Evolutionary conservation across 1,140 invertebrate genomes (phyloP), one percentile per base, ranked within the genome.

Genomic region (Nasonia longicornis): DNA sequence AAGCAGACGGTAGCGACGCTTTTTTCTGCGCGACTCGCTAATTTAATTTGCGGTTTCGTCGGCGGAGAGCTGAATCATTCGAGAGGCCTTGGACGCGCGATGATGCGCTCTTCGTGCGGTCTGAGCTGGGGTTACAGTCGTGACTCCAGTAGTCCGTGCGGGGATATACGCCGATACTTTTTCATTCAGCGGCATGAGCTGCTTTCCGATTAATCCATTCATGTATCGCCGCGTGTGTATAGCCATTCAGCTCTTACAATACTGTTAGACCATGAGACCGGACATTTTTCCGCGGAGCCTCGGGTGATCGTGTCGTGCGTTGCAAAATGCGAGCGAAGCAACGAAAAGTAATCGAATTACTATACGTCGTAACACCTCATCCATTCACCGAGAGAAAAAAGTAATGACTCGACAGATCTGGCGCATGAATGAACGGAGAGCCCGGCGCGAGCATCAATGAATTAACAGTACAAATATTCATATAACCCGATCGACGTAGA

Each of bases 1-100:
- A 87, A 89, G 87, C 84, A 89, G 87, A 45, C 63, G 26, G 88
- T 85, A 90, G 87, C 84, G 86, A 87, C 86, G 86, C 87, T 88
- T 89, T 89, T 86, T 89, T 89, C 86, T 80, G 81, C 80, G 83
- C 83, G 81, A 86, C 85, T 87, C 85, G 86, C 86, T 88, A 89
- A 90, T 89, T 89, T 89, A 89, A 89, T 88, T 89, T 87, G 89
- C 88, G 86, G 88, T 89, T 89, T 88, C 87, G 86, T 89, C 88
- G 86, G 45, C 10, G 45, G 45, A 3, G 20, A n/a, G 52, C 52
- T 58, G 52, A 58, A 58, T 58, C 52, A 70, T 38, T 77, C 64
- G 64, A 77, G 8, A 26, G 29, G 64, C 26, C 64, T 67, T 31
- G 79, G n/a, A 52, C 48, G 11, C 48, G 48, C 26, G 26, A 58